These are phyloP conservation scores for Anodontia alba DNA, from an alignment of 2,888 invertebrate genomes.

Conservation along the genomic window DNA sequence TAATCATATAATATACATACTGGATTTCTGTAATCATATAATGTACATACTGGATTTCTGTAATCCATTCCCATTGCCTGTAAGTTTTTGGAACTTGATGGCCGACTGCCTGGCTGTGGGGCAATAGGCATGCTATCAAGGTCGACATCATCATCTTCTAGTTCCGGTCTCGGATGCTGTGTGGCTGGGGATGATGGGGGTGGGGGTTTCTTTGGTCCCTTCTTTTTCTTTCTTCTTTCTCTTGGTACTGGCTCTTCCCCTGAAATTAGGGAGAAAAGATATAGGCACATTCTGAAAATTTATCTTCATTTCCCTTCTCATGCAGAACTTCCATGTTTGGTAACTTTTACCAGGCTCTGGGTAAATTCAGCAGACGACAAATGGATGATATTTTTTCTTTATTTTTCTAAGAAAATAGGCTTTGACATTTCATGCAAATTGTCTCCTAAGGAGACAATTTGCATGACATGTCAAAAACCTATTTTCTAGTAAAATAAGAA, in stretches of 20 bases:
- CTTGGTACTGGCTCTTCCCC: slow-evolving; percentile 52
- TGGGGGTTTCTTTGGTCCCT: slow-evolving; percentile 49
- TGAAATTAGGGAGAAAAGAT: slow-evolving; percentile 35
- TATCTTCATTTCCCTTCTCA: not conserved
- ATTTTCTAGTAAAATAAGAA: too few relatives aligned
- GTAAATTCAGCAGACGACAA: too few relatives aligned
- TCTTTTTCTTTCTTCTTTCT: slow-evolving; percentile 51
- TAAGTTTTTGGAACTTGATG: slow-evolving; percentile 62
- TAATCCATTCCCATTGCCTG: slow-evolving; percentile 33
- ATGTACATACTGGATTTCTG: not conserved
- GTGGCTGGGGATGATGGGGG: slow-evolving; percentile 17
- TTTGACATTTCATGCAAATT: too few relatives aligned
- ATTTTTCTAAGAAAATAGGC: too few relatives aligned
- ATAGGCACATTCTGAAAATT: not conserved
- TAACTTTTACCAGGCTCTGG: too few relatives aligned
- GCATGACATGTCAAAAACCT: too few relatives aligned
- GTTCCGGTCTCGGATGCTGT: slow-evolving; percentile 22
- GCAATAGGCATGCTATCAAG: slow-evolving; percentile 74
- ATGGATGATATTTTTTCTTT: too few relatives aligned
- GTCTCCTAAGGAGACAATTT: too few relatives aligned
- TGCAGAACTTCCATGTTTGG: slow-evolving; percentile 6
- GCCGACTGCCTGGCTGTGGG: slow-evolving; percentile 62
- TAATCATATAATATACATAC: too few relatives aligned
- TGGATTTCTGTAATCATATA: too few relatives aligned
- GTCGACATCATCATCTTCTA: slow-evolving; percentile 68